phyloP scores from a whole-genome alignment of 2,888 invertebrate genomes.

The Chrysolina americana region DNA sequence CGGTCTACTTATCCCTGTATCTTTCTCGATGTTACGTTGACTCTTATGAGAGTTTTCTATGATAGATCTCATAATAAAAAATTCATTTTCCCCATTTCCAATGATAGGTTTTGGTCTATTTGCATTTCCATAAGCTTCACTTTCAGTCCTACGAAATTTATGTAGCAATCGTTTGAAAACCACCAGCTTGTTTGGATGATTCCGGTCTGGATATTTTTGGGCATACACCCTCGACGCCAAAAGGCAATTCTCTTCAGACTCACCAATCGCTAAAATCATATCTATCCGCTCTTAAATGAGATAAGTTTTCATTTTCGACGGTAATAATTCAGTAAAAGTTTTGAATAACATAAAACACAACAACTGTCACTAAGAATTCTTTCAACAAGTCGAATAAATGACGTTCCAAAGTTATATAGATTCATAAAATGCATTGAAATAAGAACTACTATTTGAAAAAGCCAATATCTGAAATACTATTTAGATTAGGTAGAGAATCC shows the following conservation, averaged over 20 bases:
- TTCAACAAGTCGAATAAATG: no score
- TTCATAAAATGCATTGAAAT: neutral
- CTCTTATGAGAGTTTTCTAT: neutral
- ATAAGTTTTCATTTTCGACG: no score
- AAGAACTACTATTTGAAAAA: slow-evolving; percentile 1
- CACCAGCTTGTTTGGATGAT: neutral
- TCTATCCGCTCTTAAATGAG: no score
- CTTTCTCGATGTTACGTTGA: slow-evolving; percentile 5
- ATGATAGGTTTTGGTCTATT: neutral
- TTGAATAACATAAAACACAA: slow-evolving; percentile 6
- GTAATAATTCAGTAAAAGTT: neutral
- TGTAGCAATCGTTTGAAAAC: slow-evolving; percentile 4
- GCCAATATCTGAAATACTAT: slow-evolving; percentile 5
- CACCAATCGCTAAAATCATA: neutral
- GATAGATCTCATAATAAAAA: no score
- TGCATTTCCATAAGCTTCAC: neutral
- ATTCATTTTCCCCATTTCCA: no score
- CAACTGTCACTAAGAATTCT: no score
- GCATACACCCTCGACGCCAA: slow-evolving; percentile 4
- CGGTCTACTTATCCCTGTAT: neutral
- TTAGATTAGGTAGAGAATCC: neutral
- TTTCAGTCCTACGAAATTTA: neutral
- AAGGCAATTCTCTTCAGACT: neutral
- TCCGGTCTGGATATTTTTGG: slow-evolving; percentile 8
- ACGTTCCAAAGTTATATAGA: neutral